Percentiles rank a stretch among this genome's conserved stretches.
Evolutionary conservation across 2,888 invertebrate species (phyloP).

Genomic region (Camponotus fellah): DNA sequence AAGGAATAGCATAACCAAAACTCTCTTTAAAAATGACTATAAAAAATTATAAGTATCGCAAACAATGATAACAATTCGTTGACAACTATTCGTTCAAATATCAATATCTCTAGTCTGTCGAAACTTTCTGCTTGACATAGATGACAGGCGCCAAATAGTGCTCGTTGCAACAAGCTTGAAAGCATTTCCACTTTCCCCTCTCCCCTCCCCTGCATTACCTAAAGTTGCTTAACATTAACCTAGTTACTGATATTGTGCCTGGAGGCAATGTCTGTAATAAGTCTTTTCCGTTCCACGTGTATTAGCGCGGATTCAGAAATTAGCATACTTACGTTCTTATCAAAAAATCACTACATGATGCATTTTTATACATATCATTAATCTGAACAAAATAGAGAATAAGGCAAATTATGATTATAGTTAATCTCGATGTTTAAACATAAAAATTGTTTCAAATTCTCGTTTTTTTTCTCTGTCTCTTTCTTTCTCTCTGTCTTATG

Average conservation of each 20-base stretch:
- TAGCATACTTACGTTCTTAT: background rate
- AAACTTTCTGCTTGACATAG: slow-evolving; percentile 39
- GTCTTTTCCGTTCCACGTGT: background rate
- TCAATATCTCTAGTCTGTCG: slow-evolving; percentile 10
- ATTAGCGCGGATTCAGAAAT: background rate
- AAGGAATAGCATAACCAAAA: background rate
- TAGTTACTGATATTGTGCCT: slow-evolving; percentile 24
- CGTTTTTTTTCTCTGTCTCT: background rate
- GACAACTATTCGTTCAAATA: slow-evolving; percentile 28
- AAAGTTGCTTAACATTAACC: slow-evolving; percentile 49
- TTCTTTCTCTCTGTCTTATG: background rate
- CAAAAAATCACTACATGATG: background rate
- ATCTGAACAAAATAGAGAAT: background rate
- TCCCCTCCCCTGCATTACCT: background rate
- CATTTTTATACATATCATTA: background rate
- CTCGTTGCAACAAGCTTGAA: slow-evolving; percentile 31
- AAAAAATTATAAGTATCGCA: slow-evolving; percentile 33
- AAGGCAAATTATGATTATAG: background rate
- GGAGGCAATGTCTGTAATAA: background rate
- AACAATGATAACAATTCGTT: background rate
- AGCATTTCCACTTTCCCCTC: background rate
- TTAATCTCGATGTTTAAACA: background rate
- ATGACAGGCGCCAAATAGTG: slow-evolving; percentile 20
- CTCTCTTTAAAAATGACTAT: background rate
- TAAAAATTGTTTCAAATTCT: background rate